These are phyloP conservation scores for Botrylloides violaceus DNA, from an alignment of 23 tunicate species.

Conservation along the genomic window DNA sequence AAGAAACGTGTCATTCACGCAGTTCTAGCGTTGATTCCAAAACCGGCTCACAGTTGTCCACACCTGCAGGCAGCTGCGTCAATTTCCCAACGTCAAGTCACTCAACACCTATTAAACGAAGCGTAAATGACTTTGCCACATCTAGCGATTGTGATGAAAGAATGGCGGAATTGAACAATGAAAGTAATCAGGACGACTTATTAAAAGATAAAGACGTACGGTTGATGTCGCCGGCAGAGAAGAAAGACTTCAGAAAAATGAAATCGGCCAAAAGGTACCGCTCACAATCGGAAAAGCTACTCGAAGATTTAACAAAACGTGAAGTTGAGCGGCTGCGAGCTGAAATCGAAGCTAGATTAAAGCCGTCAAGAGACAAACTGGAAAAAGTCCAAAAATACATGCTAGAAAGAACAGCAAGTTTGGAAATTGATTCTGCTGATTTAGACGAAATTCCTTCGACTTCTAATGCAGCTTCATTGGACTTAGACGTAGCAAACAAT, in stretches of 20 bases:
- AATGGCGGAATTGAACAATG: too few relatives aligned
- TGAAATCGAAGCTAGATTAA: not conserved
- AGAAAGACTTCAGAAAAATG: not conserved
- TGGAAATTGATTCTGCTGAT: not conserved
- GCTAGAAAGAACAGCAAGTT: not conserved
- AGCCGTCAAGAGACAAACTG: conserved; percentile 7
- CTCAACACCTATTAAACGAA: not conserved
- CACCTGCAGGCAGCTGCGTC: not conserved
- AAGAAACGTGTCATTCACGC: not conserved
- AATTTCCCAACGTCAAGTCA: not conserved
- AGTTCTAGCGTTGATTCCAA: not conserved
- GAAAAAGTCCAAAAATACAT: not conserved
- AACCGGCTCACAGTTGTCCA: not conserved
- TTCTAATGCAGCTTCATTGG: not conserved
- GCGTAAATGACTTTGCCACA: not conserved
- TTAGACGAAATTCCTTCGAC: not conserved
- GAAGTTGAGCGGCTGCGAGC: conserved; percentile 12
- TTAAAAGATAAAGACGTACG: not conserved
- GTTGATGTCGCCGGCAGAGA: not conserved
- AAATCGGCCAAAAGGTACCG: conserved; percentile 7
- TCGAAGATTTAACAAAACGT: conserved; percentile 2
- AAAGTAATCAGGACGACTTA: too few relatives aligned
- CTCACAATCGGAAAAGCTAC: conserved; percentile 1
- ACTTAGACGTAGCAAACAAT: not conserved
- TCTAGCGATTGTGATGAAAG: not conserved